phyloP scores from a whole-genome alignment of 2,113 vertebrate species.

The Gopherus evgoodei region DNA sequence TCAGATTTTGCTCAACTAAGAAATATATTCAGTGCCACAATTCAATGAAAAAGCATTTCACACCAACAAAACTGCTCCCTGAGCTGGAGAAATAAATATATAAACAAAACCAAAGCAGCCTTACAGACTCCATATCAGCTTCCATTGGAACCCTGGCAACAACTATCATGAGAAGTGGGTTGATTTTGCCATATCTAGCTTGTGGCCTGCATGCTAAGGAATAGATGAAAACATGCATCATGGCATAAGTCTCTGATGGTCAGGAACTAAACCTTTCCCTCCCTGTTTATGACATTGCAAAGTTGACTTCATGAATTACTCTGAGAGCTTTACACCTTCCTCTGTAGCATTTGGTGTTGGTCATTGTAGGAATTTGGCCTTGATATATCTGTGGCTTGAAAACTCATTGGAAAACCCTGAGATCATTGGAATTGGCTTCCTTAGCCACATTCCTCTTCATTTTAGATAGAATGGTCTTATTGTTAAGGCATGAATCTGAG shows the following conservation, averaged over 20 bases:
- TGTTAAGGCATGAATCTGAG: background rate
- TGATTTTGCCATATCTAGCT: conserved; percentile 16
- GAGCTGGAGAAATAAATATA: conserved; percentile 43
- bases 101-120: background rate
- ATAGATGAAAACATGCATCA: conserved; percentile 36
- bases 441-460: background rate
- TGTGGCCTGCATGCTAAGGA: conserved; percentile 15
- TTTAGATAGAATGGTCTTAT: background rate
- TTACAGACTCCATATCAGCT: background rate
- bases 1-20: conserved; percentile 63
- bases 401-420: background rate
- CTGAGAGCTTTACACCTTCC: conserved; percentile 2
- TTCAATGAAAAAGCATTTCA: conserved; percentile 40
- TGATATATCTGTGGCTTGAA: background rate
- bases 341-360: conserved; percentile 20
- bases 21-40: conserved; percentile 55
- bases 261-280: conserved; percentile 50
- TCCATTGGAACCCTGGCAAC: background rate
- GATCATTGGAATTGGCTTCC: background rate
- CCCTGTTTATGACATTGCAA: background rate
- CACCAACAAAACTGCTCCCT: conserved; percentile 58
- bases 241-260: conserved; percentile 20
- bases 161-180: background rate
- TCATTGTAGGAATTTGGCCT: background rate
- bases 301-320: background rate